phyloP scores from a whole-genome alignment of 2,888 invertebrate species.

The Pediacus dermestoides region DNA sequence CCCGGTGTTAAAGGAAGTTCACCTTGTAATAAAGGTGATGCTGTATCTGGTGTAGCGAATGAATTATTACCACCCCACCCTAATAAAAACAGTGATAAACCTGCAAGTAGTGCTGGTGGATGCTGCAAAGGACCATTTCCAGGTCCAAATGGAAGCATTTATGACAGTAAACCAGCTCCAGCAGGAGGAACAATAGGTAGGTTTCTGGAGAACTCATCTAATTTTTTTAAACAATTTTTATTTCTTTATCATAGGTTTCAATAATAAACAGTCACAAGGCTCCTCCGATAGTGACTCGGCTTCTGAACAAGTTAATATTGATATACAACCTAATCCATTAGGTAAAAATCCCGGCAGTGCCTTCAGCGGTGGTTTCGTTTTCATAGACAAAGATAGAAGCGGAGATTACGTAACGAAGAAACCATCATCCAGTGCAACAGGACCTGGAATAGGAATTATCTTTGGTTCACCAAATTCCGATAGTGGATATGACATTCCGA shows the following conservation, averaged over 20 bases:
- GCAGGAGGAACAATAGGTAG: conserved; percentile 4
- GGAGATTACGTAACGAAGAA: too few relatives aligned
- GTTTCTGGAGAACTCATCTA: not conserved
- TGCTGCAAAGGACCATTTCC: conserved; percentile 22
- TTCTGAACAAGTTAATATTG: too few relatives aligned
- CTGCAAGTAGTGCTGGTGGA: conserved; percentile 1
- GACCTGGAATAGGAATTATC: too few relatives aligned
- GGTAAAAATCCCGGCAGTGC: not conserved
- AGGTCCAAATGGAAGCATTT: conserved; percentile 29
- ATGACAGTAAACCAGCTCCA: conserved; percentile 27
- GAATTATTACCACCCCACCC: not conserved
- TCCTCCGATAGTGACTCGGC: too few relatives aligned
- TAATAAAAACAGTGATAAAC: not conserved
- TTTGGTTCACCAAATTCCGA: too few relatives aligned
- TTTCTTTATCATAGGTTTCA: too few relatives aligned
- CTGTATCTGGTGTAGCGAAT: not conserved
- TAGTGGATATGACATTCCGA: too few relatives aligned
- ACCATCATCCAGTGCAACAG: too few relatives aligned
- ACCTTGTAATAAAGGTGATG: conserved; percentile 3
- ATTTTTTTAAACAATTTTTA: too few relatives aligned
- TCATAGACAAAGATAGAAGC: too few relatives aligned
- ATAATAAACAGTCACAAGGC: too few relatives aligned
- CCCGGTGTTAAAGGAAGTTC: not conserved
- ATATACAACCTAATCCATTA: too few relatives aligned
- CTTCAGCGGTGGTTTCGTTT: not conserved